Conservation (phyloP, 2,888 invertebrate genomes). For the Clunio marinus region DNA sequence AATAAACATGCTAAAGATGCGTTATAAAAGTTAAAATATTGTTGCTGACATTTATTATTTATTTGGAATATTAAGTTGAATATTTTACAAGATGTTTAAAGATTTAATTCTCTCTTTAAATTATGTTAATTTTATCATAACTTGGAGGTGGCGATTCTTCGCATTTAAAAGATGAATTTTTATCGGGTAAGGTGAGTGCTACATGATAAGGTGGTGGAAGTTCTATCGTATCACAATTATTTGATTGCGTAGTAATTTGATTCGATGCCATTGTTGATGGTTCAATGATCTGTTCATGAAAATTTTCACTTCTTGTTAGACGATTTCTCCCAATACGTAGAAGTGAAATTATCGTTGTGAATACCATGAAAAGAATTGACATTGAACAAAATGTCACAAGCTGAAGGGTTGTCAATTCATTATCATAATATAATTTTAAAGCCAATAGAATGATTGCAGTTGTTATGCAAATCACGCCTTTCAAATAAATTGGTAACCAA, state of each 20-base stretch:
- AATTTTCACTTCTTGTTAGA: too few relatives aligned
- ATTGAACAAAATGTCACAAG: neutral
- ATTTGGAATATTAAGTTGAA: too few relatives aligned
- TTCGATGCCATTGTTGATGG: neutral
- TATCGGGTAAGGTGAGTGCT: neutral
- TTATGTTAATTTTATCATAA: conserved; percentile 7
- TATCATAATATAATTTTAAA: conserved; percentile 8
- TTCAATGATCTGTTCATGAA: too few relatives aligned
- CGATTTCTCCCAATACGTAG: neutral
- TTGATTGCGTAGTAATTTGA: neutral
- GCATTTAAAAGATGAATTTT: neutral
- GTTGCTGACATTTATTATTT: too few relatives aligned
- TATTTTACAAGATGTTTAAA: too few relatives aligned
- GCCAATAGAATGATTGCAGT: neutral
- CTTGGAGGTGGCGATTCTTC: neutral
- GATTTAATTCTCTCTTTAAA: too few relatives aligned
- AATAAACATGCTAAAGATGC: too few relatives aligned
- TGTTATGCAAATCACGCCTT: neutral
- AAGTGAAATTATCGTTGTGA: neutral
- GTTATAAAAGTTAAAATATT: too few relatives aligned
- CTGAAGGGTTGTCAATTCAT: neutral
- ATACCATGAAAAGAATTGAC: neutral
- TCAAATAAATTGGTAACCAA: neutral
- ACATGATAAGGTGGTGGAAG: neutral
- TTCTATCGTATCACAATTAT: neutral